These are phyloP conservation scores for Delphinus delphis DNA, from an alignment of 2,113 vertebrate species.

Conservation along the genomic window DNA sequence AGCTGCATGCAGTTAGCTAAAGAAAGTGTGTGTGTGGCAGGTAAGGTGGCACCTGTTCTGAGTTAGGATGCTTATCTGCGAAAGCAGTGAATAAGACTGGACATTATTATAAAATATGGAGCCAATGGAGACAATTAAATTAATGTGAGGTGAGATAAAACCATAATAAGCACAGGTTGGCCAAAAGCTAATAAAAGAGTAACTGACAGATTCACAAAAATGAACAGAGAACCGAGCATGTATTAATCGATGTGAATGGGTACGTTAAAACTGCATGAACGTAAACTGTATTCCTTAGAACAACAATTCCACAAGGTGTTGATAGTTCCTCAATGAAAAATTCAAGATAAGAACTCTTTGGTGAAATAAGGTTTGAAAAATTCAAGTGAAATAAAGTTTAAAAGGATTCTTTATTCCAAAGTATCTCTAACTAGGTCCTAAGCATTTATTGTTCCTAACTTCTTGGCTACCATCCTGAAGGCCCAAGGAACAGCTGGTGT, in stretches of 20 bases:
- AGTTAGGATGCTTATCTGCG: not conserved
- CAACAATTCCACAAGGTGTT: not conserved
- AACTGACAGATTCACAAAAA: not conserved
- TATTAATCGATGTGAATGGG: not conserved
- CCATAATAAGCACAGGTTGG: not conserved
- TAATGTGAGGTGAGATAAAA: not conserved
- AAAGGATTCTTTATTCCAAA: not conserved
- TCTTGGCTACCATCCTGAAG: rapidly evolving
- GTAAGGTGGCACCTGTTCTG: not conserved
- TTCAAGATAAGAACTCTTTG: not conserved
- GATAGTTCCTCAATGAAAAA: not conserved
- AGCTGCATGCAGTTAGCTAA: not conserved
- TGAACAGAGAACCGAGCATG: not conserved
- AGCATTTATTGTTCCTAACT: not conserved
- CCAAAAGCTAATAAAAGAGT: not conserved
- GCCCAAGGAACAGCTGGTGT: not conserved
- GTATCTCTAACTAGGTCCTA: not conserved
- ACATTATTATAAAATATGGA: not conserved
- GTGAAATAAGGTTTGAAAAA: not conserved
- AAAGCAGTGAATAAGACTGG: not conserved
- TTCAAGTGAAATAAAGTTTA: not conserved
- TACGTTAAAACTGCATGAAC: not conserved
- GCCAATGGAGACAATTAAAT: not conserved
- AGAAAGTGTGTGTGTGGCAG: not conserved
- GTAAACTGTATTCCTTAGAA: not conserved